phyloP scores from a whole-genome alignment of 2,888 invertebrate genomes.

The Thymelicus acteon region DNA sequence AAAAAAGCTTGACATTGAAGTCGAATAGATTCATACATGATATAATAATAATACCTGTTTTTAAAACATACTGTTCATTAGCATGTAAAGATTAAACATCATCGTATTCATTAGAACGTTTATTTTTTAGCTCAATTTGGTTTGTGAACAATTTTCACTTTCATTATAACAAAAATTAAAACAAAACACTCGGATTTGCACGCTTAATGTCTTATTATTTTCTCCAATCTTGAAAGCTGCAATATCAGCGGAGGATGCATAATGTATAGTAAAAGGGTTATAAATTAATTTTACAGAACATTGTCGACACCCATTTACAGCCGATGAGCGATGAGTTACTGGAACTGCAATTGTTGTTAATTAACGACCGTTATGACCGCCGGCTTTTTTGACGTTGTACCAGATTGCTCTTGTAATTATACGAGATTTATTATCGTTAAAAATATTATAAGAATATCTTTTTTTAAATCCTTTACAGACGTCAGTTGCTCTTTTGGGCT shows the following conservation, averaged over 20 bases:
- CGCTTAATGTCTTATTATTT: neutral
- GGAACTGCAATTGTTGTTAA: slow-evolving; percentile 31
- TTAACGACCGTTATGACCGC: slow-evolving; percentile 30
- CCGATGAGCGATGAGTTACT: slow-evolving; percentile 34
- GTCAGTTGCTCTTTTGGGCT: no score
- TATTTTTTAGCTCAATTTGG: no score
- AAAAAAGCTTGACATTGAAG: slow-evolving; percentile 54
- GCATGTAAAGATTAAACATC: no score
- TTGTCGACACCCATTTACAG: slow-evolving; percentile 29
- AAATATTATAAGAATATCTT: neutral
- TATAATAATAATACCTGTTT: no score
- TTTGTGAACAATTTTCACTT: no score
- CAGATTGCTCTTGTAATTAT: slow-evolving; percentile 31
- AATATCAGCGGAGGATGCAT: neutral
- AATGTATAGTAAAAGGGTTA: slow-evolving; percentile 23
- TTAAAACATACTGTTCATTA: no score
- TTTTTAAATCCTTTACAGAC: no score
- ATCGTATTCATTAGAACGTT: no score
- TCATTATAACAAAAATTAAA: no score
- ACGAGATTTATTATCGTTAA: slow-evolving; percentile 2
- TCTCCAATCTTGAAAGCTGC: neutral
- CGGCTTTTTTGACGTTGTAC: slow-evolving; percentile 36
- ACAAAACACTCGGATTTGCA: neutral
- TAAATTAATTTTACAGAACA: slow-evolving; percentile 30
- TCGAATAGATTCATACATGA: neutral